Conservation (phyloP, 2,888 invertebrate genomes). For the Tanaodytes sp. region DNA sequence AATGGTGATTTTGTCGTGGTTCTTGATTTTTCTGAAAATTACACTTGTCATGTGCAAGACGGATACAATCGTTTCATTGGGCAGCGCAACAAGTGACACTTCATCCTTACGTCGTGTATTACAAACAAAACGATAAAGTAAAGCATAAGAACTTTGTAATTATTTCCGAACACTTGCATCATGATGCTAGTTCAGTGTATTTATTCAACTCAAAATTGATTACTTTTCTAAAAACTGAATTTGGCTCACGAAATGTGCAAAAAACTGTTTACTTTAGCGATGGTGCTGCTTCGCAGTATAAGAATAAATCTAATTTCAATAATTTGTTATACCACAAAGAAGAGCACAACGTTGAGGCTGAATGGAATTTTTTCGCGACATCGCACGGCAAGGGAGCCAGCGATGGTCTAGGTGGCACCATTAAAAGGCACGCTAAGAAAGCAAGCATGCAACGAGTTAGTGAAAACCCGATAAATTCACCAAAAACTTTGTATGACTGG, state of each 20-base stretch:
- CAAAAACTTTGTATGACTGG: conserved; percentile 43
- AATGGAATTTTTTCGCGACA: conserved; percentile 42
- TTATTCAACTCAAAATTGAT: conserved; percentile 4
- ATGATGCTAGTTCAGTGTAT: conserved; percentile 18
- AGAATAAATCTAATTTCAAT: conserved; percentile 21
- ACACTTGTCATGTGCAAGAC: conserved; percentile 34
- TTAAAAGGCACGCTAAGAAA: conserved; percentile 37
- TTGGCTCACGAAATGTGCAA: conserved; percentile 12
- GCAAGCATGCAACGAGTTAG: conserved; percentile 33
- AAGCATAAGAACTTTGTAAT: conserved; percentile 20
- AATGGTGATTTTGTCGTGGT: conserved; percentile 23
- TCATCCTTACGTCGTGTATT: conserved; percentile 38
- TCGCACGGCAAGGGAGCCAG: conserved; percentile 40
- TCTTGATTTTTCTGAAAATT: conserved; percentile 47
- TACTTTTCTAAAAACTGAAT: conserved; percentile 11
- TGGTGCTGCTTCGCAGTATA: conserved; percentile 24
- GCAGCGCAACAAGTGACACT: conserved; percentile 31
- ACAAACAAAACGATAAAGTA: conserved; percentile 10
- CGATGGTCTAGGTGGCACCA: conserved; percentile 26
- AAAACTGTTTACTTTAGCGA: conserved; percentile 23
- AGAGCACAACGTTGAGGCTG: conserved; percentile 19
- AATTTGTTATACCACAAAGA: conserved; percentile 14
- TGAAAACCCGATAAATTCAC: conserved; percentile 27
- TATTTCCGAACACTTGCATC: conserved; percentile 25
- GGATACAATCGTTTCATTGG: conserved; percentile 43